A percentile compares a stretch with the other conserved stretches of the same genome.
Evolutionary conservation across 2,888 invertebrate species (phyloP).

Genomic region (Sceliomorpha sp.): DNA sequence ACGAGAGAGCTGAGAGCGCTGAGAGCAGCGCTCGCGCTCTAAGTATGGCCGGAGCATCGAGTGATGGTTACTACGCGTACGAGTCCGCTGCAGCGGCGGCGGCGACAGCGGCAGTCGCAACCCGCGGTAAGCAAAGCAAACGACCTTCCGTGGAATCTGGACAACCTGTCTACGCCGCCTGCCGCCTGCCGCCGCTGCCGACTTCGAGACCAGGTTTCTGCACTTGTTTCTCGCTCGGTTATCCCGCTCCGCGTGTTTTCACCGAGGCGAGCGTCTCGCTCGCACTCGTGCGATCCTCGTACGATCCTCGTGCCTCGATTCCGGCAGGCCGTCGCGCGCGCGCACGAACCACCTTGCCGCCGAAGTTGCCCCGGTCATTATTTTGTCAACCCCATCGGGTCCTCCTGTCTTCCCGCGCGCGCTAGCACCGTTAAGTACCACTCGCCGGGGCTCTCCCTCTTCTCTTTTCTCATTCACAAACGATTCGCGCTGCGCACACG

Average conservation of each 20-base stretch:
- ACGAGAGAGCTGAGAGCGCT: too few species aligned
- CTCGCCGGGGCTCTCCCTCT: conserved; percentile 6
- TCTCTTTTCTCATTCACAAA: conserved; percentile 30
- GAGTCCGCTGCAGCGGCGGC: conserved; percentile 37
- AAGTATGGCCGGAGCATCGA: conserved; percentile 43
- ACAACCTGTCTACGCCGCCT: conserved; percentile 79
- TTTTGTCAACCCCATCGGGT: conserved; percentile 50
- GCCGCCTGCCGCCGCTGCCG: conserved; percentile 69
- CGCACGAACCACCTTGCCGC: not conserved
- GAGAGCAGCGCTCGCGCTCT: conserved; percentile 15
- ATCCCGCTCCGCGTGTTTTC: conserved; percentile 51
- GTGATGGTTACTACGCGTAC: conserved; percentile 52
- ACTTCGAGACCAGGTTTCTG: conserved; percentile 66
- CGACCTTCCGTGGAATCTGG: conserved; percentile 81
- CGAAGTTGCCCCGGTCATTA: conserved; percentile 46
- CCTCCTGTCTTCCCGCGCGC: conserved; percentile 30
- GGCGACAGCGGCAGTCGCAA: conserved; percentile 61
- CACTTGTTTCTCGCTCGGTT: conserved; percentile 69
- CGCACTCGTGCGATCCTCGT: conserved; percentile 17
- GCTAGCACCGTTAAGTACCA: conserved; percentile 40
- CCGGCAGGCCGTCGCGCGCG: conserved; percentile 4
- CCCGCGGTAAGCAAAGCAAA: conserved; percentile 79
- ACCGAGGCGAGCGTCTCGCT: conserved; percentile 48
- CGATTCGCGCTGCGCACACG: conserved; percentile 23
- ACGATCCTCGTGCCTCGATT: conserved; percentile 2